Base-by-base conservation (phyloP, 2,113 vertebrate species). In the Xiphorhynchus elegans region DNA sequence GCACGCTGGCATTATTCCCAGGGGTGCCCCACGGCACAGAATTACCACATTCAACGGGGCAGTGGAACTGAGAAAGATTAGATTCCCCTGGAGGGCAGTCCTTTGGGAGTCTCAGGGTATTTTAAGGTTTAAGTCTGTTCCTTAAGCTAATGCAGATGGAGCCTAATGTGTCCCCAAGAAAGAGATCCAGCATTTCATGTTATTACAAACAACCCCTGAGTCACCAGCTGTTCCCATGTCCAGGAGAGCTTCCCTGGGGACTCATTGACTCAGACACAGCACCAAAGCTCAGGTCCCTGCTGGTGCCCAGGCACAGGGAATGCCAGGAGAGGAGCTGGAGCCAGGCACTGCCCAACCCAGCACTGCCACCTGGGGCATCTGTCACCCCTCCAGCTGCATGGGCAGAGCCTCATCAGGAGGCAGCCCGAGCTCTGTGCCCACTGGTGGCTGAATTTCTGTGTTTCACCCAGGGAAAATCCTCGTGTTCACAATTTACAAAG, bases 391-490 rank as follows among this genome's bases (percentile, higher is more conserved):
- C 78, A 39, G 44, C 28, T 6, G 5, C 4, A 14, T 39, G 24
- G 68, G 20, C 25, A 16, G 17, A 28, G 26, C 56, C 39, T 31
- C 4, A 1, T 13, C 28, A 0, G 0, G 47, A n/a, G 13, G 11
- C 59, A 50, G 37, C 60, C 59, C 3, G 0, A 19, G 76, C 44
- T 83, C 16, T 40, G 73, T 69, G 52, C 68, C 80, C 77, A 1
- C 11, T 8, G 16, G 4, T 15, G 2, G 50, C 47, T 62, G 14
- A 18, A 46, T 63, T 44, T 49, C 72, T 55, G 26, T 11, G 64
- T 33, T 47, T 50, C 6, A 9, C 49, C 39, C 28, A 14, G 5
- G 37, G 84, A 83, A 83, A 86, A 84, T 39, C 53, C 72, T 31
- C 18, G 3, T 31, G 5, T 56, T 83, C 33, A 14, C 75, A 53